Evolutionary conservation across 2,113 vertebrate species (phyloP).

Genomic region (Oreotragus oreotragus): DNA sequence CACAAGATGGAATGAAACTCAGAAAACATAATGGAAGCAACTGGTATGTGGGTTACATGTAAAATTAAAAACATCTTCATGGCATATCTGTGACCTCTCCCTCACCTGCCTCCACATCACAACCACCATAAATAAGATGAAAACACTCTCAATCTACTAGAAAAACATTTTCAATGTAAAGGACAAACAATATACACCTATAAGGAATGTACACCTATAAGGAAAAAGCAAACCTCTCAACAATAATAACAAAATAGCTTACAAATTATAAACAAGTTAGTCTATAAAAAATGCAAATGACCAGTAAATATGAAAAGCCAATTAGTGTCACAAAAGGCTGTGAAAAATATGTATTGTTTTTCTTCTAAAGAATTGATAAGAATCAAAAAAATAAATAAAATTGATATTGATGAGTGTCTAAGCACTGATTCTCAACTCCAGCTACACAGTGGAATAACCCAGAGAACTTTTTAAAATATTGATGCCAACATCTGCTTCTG

Average conservation of each 20-base stretch:
- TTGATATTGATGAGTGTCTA: background rate
- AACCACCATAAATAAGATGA: background rate
- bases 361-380: background rate
- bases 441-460: background rate
- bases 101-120: background rate
- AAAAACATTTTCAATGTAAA: background rate
- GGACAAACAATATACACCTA: background rate
- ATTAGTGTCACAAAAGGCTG: background rate
- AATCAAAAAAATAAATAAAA: conserved; percentile 19
- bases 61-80: conserved; percentile 7
- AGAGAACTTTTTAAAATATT: conserved; percentile 28
- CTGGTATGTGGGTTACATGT: background rate
- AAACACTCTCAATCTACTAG: background rate
- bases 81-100: background rate
- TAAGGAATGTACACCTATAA: background rate
- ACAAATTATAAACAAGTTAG: background rate
- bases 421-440: background rate
- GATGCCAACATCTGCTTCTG: conserved; percentile 24
- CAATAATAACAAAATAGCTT: background rate
- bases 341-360: background rate
- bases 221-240: background rate
- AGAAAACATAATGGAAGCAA: background rate
- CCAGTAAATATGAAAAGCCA: background rate
- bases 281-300: background rate
- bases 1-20: background rate